These are phyloP conservation scores for Gallinago stenura DNA, from an alignment of 2,797 vertebrate species.

Conservation along the genomic window DNA sequence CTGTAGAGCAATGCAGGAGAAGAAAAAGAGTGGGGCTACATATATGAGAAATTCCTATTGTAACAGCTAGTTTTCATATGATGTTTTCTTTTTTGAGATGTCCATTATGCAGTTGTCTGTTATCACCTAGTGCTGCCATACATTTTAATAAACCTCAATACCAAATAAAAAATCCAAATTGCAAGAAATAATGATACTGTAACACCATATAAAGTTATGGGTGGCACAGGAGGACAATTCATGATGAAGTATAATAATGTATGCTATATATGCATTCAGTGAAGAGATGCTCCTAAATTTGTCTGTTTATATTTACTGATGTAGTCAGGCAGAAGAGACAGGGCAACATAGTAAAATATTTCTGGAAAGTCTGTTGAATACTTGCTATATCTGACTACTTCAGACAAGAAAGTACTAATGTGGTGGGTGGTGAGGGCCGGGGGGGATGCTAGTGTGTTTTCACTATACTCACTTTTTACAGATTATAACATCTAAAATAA, in stretches of 20 bases:
- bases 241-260: background rate
- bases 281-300: background rate
- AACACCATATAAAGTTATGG: background rate
- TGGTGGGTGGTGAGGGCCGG: background rate
- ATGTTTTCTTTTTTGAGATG: background rate
- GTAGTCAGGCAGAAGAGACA: background rate
- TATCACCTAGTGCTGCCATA: background rate
- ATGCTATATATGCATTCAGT: rapidly evolving
- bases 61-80: background rate
- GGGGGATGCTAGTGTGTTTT: background rate
- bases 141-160: background rate
- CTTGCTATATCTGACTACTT: background rate
- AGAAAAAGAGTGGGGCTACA: background rate
- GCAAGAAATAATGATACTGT: background rate
- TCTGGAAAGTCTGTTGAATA: background rate
- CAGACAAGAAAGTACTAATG: background rate
- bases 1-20: background rate
- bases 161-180: background rate
- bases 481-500: background rate
- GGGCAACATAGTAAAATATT: background rate
- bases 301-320: background rate
- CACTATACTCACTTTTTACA: background rate
- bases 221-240: background rate
- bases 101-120: background rate
- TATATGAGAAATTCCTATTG: background rate